These are phyloP conservation scores for Bugulina stolonifera DNA, from an alignment of 2,888 invertebrate species.

Conservation along the genomic window DNA sequence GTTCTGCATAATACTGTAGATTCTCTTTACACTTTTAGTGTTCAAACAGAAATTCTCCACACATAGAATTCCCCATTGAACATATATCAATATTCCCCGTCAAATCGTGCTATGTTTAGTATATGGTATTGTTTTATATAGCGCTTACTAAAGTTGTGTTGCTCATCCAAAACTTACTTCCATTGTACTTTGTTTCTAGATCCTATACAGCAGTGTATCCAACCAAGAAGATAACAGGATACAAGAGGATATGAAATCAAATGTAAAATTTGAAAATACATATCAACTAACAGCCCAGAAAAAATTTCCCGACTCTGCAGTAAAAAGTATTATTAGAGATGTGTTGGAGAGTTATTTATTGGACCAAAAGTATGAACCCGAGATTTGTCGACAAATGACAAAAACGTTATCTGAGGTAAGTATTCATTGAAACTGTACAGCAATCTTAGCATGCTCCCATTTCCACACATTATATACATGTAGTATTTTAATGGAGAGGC, in stretches of 20 bases:
- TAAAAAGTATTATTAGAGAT: slow-evolving; percentile 45
- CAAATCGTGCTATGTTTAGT: too few species aligned
- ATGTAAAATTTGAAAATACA: slow-evolving; percentile 45
- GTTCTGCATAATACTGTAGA: too few species aligned
- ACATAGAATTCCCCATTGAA: too few species aligned
- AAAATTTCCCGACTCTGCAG: slow-evolving; percentile 40
- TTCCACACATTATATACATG: too few species aligned
- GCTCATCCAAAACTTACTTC: too few species aligned
- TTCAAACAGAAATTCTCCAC: too few species aligned
- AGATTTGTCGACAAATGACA: slow-evolving; percentile 50
- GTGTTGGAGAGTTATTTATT: slow-evolving; percentile 47
- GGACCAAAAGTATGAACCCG: slow-evolving; percentile 50
- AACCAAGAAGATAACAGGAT: neutral
- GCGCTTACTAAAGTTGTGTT: too few species aligned
- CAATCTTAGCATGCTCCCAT: too few species aligned
- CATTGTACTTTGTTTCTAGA: neutral
- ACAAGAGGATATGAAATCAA: slow-evolving; percentile 2
- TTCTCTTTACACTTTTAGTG: too few species aligned
- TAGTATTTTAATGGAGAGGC: too few species aligned
- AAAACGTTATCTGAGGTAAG: slow-evolving; percentile 51
- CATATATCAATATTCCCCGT: too few species aligned
- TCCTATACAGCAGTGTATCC: slow-evolving; percentile 3
- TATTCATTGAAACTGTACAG: neutral
- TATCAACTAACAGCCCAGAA: slow-evolving; percentile 43
- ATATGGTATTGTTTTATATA: too few species aligned